phyloP scores from a whole-genome alignment of 2,888 invertebrate genomes.

The Temnothorax rugatulus region DNA sequence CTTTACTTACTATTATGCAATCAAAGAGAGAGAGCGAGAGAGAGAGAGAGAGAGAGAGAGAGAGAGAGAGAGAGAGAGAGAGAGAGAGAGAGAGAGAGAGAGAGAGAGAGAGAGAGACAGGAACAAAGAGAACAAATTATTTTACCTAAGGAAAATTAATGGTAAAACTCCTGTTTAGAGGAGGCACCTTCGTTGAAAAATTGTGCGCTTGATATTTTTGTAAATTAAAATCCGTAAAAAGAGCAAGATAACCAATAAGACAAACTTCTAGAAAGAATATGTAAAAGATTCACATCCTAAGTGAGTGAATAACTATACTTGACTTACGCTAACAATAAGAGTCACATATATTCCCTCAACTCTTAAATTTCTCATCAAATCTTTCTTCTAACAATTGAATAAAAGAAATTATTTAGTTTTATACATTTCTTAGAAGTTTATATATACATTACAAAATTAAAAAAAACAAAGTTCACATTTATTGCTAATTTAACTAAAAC shows the following conservation, averaged over 20 bases:
- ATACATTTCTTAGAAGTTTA: not conserved
- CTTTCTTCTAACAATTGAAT: not conserved
- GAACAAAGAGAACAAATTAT: too few species aligned
- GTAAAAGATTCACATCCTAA: not conserved
- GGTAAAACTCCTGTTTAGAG: too few species aligned
- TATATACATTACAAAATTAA: not conserved
- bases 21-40: too few species aligned
- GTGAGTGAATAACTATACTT: not conserved
- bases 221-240: not conserved
- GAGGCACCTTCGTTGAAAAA: too few species aligned
- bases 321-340: not conserved
- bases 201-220: not conserved
- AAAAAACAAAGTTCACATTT: not conserved
- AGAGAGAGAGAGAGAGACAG: too few species aligned
- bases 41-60: too few species aligned
- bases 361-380: conserved; percentile 14
- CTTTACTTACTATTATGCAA: too few species aligned
- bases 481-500: not conserved
- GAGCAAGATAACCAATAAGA: not conserved
- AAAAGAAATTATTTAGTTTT: not conserved
- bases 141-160: too few species aligned
- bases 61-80: too few species aligned
- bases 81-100: too few species aligned
- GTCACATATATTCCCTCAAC: not conserved
- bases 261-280: conserved; percentile 12